Conservation (phyloP, 2,888 invertebrate species). For the Lysandra bellargus region DNA sequence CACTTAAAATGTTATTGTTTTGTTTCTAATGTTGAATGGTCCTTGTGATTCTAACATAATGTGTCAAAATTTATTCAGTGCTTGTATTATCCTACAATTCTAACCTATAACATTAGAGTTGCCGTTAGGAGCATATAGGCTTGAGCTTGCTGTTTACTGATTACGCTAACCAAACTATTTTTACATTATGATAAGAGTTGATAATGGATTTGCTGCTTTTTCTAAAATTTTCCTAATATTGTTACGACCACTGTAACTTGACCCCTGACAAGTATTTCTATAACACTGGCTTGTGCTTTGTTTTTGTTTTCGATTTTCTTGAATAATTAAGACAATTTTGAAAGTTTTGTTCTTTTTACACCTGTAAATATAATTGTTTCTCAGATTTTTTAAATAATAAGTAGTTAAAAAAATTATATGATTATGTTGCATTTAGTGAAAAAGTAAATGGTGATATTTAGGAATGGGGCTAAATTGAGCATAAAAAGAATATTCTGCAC, state of each 20-base stretch:
- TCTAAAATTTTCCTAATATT: conserved; percentile 15
- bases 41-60: conserved; percentile 78
- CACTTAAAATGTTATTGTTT: conserved; percentile 55
- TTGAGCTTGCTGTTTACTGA: conserved; percentile 26
- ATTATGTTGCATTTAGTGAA: background rate
- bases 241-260: background rate
- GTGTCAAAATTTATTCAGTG: conserved; percentile 44
- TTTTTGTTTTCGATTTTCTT: background rate
- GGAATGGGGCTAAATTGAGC: no score
- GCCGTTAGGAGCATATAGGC: background rate
- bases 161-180: conserved; percentile 21
- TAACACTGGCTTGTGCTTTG: conserved; percentile 13
- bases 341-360: conserved; percentile 22
- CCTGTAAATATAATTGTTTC: background rate
- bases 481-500: no score
- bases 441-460: no score
- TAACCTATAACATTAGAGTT: conserved; percentile 30
- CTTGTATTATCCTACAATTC: conserved; percentile 43
- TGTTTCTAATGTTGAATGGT: conserved; percentile 75
- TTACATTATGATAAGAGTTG: conserved; percentile 1
- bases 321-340: conserved; percentile 1
- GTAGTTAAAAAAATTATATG: background rate
- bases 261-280: conserved; percentile 18
- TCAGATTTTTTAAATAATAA: background rate
- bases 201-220: conserved; percentile 1